Evolutionary conservation across 2,888 invertebrate genomes (phyloP), one percentile per base, ranked within the genome.

Genomic region (Xylocampa areola): DNA sequence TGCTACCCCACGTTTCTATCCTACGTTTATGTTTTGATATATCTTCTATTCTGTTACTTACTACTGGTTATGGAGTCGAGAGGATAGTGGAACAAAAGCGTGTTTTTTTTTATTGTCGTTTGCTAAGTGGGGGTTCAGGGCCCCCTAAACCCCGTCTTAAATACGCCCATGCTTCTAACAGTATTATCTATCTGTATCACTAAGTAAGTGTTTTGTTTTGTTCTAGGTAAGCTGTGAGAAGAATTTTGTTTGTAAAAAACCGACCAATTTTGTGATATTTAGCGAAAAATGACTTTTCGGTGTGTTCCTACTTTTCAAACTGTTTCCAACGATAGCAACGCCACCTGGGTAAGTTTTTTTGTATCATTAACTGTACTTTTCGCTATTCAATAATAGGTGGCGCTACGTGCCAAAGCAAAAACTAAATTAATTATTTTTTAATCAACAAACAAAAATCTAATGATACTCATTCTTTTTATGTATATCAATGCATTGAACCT

Each of bases 181-280:
- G 14, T n/a, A 4, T 45, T 48, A 1, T 41, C n/a, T 37, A 64
- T 43, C 36, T 80, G 82, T 64, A 93, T 94, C 91, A 88, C 94
- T 95, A 95, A 94, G 92, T 94, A 92, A 88, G 94, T 94, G 94
- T 95, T 95, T 95, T 84, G 94, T 91, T 92, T 95, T 94, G 93
- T 95, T 95, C 94, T 95, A 95, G 95, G 95, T 95, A 95, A 95
- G 95, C 95, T 94, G 95, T 95, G 94, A 95, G 89, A 93, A 90
- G 87, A 90, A 88, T 77, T 77, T 82, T 73, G 76, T 76, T 80
- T 80, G 73, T 79, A 81, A 62, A 66, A 81, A 79, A 73, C 81
- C 77, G 76, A 80, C 63, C 78, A 79, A 84, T 76, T 77, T 74
- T 79, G 79, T 72, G 63, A 76, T 76, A 69, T 65, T 61, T 76